A percentile compares a stretch with the other conserved stretches of the same genome.
phyloP scores from a whole-genome alignment of 2,888 invertebrate genomes.

The Cheilosia vernalis region DNA sequence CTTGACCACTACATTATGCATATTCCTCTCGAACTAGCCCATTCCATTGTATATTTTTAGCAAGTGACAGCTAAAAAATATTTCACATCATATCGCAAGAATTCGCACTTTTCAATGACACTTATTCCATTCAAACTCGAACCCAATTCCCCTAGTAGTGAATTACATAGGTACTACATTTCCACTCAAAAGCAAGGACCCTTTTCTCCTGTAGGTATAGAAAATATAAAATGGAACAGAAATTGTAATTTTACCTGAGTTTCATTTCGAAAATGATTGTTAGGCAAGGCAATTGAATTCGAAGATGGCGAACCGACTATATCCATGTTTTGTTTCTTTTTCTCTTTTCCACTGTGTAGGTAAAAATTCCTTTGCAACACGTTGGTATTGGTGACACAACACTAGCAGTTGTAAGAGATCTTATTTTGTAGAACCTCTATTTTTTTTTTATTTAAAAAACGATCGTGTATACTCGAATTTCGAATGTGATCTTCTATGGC shows the following conservation, averaged over 20 bases:
- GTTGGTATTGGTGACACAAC: slow-evolving; percentile 17
- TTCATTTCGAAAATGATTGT: slow-evolving; percentile 83
- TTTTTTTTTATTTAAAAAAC: not conserved
- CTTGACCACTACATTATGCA: too few species aligned
- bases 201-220: too few species aligned
- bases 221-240: not conserved
- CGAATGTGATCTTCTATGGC: slow-evolving; percentile 47
- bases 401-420: slow-evolving; percentile 20
- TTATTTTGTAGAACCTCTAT: slow-evolving; percentile 14
- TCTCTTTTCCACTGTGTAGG: slow-evolving; percentile 16
- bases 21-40: too few species aligned
- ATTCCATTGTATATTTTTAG: too few species aligned
- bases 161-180: too few species aligned
- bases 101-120: too few species aligned
- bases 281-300: slow-evolving; percentile 82
- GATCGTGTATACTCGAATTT: slow-evolving; percentile 37
- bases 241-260: slow-evolving; percentile 80
- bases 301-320: slow-evolving; percentile 80
- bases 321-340: slow-evolving; percentile 80
- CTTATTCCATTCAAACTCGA: too few species aligned
- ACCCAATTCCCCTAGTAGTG: too few species aligned
- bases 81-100: too few species aligned
- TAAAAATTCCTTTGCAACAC: slow-evolving; percentile 44
- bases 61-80: too few species aligned
- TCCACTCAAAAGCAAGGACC: not conserved